Base-by-base conservation (phyloP, 1,140 invertebrate species). In the Brachionus manjavacas region DNA sequence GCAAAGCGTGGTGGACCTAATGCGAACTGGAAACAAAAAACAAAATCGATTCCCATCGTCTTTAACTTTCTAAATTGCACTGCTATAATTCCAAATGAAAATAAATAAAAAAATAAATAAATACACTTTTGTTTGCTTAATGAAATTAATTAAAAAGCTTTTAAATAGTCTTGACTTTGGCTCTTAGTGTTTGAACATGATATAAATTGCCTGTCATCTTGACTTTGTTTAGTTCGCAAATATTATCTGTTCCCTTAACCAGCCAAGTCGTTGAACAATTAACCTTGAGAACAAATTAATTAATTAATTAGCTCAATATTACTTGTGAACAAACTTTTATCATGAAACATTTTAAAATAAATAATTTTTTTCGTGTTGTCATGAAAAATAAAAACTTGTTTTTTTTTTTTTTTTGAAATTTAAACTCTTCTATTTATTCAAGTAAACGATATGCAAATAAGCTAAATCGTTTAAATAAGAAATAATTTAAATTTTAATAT, bases 201-300 rank as follows among this genome's bases (percentile, higher is more conserved):
- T 72, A 72, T 72, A 72, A 72, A 43, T 72, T 72, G 35, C 16
- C 39, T n/a, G 23, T 20, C 28, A 72, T 72, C 68, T 72, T 72
- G 68, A 72, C 68, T 72, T 41, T 72, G 68, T 72, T 72, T 72
- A 20, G 16, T 72, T 41, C 2, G 9, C 35, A 72, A 72, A 72
- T 72, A 72, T 72, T 72, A 72, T 72, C 68, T 72, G 35, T 72
- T 39, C 68, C 39, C 68, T 72, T 39, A 72, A 72, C n/a, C 31
- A 31, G 8, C n/a, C 68, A 11, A 60, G 16, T 20, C 20, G 25
- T 72, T 72, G 16, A 41, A 16, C 39, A 20, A 41, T 72, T 35
- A 39, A 72, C 31, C n/a, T 14, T 72, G 68, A 11, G 68, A 72
- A 72, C 31, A 31, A n/a, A 11, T 31, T 68, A 68, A 35, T 35